Percentiles rank a stretch among this genome's conserved stretches.
These are phyloP conservation scores for Dryobotodes eremita DNA, from an alignment of 2,888 invertebrate species.

Conservation along the genomic window DNA sequence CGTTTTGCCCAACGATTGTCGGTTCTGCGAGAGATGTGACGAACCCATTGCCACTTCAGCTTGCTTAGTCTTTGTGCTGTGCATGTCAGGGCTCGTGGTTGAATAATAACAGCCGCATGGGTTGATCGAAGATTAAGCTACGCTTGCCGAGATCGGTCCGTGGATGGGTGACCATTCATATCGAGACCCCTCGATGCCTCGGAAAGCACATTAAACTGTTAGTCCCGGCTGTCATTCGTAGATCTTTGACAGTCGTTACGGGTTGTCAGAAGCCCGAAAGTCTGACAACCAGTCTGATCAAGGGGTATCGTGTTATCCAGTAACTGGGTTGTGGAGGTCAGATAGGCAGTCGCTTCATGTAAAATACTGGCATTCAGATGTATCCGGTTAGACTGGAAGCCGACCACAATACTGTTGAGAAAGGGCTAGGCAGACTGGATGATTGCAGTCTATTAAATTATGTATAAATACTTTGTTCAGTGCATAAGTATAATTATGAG, in stretches of 20 bases:
- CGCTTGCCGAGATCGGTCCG: not conserved
- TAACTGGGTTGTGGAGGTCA: not conserved
- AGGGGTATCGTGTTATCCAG: not conserved
- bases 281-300: not conserved
- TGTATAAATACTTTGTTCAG: not conserved
- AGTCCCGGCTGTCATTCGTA: not conserved
- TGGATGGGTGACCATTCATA: not conserved
- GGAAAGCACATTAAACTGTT: not conserved
- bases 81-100: not conserved
- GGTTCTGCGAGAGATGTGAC: too few species aligned
- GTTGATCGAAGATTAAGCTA: not conserved
- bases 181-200: not conserved
- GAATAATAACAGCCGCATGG: not conserved
- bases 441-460: not conserved
- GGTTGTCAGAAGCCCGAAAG: not conserved
- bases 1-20: too few species aligned
- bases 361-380: not conserved
- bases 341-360: not conserved
- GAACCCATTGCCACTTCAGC: too few species aligned
- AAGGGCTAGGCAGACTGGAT: not conserved
- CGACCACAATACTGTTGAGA: not conserved
- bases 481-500: not conserved
- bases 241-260: not conserved
- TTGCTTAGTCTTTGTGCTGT: too few species aligned
- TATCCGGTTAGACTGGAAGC: not conserved